Evolutionary conservation across 2,797 vertebrate genomes (phyloP).

Genomic region (Clarias fuscus): DNA sequence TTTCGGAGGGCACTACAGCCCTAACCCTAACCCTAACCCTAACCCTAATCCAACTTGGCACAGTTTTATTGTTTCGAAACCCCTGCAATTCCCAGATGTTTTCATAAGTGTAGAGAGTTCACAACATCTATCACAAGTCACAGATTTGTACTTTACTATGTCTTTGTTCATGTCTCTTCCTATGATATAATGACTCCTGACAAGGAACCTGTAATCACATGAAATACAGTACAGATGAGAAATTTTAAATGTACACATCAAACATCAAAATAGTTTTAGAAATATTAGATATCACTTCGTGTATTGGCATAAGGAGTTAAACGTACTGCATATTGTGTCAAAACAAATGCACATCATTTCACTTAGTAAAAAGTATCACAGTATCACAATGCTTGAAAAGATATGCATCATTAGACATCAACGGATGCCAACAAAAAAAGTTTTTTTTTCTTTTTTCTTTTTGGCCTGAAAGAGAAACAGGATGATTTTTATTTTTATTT

Average conservation of each 20-base stretch:
- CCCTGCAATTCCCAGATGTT: constrained; percentile 2
- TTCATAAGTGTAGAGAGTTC: neutral
- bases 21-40: too few relatives aligned
- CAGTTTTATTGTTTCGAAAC: neutral
- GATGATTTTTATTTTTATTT: neutral
- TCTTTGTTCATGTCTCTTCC: neutral
- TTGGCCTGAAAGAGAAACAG: neutral
- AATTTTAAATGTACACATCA: neutral
- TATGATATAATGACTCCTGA: neutral
- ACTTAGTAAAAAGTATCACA: neutral
- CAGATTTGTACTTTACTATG: neutral
- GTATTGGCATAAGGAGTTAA: neutral
- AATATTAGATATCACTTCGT: neutral
- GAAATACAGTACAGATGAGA: neutral
- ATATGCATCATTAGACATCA: neutral
- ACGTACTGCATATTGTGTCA: neutral
- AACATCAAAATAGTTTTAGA: neutral
- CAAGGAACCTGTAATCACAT: neutral
- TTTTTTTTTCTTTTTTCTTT: too few relatives aligned
- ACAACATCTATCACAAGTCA: neutral
- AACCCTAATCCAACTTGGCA: too few relatives aligned
- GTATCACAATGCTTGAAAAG: neutral
- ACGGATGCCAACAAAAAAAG: neutral
- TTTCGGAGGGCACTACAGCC: too few relatives aligned
- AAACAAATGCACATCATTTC: constrained; percentile 5